phyloP scores from a whole-genome alignment of 2,888 invertebrate species.

The Sinodicranocentrus sp. region DNA sequence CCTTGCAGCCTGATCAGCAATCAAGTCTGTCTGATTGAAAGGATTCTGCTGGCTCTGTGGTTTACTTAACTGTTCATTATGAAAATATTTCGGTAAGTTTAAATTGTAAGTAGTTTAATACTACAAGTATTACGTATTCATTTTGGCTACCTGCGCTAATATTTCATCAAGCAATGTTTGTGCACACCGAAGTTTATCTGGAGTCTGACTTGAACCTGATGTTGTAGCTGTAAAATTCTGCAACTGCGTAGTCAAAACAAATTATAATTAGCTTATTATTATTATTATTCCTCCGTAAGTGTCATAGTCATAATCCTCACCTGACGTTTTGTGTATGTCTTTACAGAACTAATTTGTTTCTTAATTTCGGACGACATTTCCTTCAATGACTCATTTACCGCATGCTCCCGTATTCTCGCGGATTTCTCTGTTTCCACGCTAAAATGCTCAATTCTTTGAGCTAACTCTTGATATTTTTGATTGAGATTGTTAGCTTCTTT shows the following conservation, averaged over 20 bases:
- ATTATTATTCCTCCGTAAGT: no score
- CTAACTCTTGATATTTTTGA: constrained; percentile 57
- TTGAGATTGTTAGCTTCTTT: constrained; percentile 42
- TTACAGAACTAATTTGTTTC: constrained; percentile 36
- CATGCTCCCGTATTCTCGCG: constrained; percentile 39
- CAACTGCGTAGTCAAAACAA: constrained; percentile 20
- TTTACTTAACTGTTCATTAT: constrained; percentile 5
- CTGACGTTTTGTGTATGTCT: constrained; percentile 40
- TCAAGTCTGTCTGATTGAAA: constrained; percentile 3
- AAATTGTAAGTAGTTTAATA: no score
- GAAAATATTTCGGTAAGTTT: no score
- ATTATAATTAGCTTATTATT: no score
- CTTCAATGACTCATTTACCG: constrained; percentile 31
- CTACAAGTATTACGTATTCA: no score
- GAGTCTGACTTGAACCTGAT: constrained; percentile 5
- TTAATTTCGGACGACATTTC: constrained; percentile 28
- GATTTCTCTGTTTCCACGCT: constrained; percentile 42
- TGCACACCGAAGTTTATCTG: constrained; percentile 42
- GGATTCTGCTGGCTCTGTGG: neutral
- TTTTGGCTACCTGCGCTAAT: constrained; percentile 36
- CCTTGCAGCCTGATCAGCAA: constrained; percentile 26
- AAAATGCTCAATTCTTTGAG: constrained; percentile 34
- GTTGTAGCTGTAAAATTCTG: constrained; percentile 34
- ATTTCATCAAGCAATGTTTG: constrained; percentile 50
- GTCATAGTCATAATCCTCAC: no score